Conservation (phyloP, 2,113 vertebrate genomes). For the Daphoenositta chrysoptera region DNA sequence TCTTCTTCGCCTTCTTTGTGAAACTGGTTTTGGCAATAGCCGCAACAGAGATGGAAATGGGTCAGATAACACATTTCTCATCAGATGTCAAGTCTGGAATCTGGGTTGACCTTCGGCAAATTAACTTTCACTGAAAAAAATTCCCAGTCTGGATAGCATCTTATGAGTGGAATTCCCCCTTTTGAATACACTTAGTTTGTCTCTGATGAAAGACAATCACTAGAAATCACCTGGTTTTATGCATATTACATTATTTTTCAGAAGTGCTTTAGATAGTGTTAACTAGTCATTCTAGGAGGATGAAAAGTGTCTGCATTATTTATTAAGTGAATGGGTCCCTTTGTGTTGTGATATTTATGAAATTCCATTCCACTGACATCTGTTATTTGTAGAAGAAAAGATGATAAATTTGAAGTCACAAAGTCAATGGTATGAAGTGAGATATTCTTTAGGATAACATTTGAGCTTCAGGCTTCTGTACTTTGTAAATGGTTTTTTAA, state of each 20-base stretch:
- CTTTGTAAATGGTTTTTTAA: neutral
- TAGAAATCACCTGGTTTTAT: neutral
- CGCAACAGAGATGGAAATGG: neutral
- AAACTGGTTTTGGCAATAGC: neutral
- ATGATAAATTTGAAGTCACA: conserved; percentile 36
- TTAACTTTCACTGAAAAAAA: neutral
- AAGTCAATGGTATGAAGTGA: neutral
- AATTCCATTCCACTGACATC: neutral
- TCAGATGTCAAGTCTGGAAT: neutral
- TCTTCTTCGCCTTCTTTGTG: neutral
- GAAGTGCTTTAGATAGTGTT: neutral
- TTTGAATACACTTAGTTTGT: neutral
- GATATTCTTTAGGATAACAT: neutral
- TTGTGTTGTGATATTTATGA: neutral
- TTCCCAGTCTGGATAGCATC: neutral
- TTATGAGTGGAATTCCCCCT: neutral
- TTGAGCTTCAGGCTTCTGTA: conserved; percentile 7
- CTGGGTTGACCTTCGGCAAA: neutral
- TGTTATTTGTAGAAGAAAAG: conserved; percentile 11
- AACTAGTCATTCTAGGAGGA: neutral
- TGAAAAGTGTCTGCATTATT: neutral
- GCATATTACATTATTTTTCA: neutral
- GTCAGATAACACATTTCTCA: neutral
- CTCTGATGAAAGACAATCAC: neutral
- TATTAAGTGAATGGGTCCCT: neutral